Evolutionary conservation across 2,113 vertebrate species (phyloP), one percentile per base, ranked within the genome.

Genomic region (Phoxinus phoxinus): DNA sequence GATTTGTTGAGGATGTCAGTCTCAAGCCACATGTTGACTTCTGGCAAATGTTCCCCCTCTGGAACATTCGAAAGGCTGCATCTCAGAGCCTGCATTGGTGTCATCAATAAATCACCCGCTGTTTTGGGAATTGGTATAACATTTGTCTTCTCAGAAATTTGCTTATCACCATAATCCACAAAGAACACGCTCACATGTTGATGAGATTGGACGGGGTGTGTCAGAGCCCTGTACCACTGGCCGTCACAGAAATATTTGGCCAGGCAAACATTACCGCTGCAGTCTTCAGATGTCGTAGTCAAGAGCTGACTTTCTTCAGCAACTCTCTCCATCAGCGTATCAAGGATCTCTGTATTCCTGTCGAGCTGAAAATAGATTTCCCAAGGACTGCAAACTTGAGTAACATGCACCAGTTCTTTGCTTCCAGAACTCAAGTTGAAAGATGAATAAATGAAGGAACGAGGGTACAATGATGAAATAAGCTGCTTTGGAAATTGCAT

Each of bases 141-240:
- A 21, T 95, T 90, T 30, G 87, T 91, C 91, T 93, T 94, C 80
- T 95, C 93, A 19, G 94, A 93, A 53, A 97, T 90, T 5, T 90
- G 89, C 69, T 89, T 93, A 91, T 97, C 96, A 89, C 97, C 98
- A 90, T 96, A 99, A 91, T 99, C 97, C 73, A 99, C 97, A 92
- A 97, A 99, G 79, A 96, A 93, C 8, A 95, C 96, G 3, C 81
- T 84, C 0, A 96, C 59, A 84, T 93, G 93, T 63, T 93, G 90
- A 2, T 93, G 90, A 0, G 94, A 96, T 19, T 90, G 90, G 67
- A 94, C 65, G 25, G 95, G 92, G 69, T 79, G 84, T 27, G 83
- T 90, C 79, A 94, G 76, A 78, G 94, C 96, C 89, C 97, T 94
- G 58, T 99, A 99, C 91, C 94, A 97, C 2, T 93, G 86, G 46